Evolutionary conservation across 2,797 vertebrate species (phyloP), one percentile per base, ranked within the genome.

Genomic region (Tapera naevia): DNA sequence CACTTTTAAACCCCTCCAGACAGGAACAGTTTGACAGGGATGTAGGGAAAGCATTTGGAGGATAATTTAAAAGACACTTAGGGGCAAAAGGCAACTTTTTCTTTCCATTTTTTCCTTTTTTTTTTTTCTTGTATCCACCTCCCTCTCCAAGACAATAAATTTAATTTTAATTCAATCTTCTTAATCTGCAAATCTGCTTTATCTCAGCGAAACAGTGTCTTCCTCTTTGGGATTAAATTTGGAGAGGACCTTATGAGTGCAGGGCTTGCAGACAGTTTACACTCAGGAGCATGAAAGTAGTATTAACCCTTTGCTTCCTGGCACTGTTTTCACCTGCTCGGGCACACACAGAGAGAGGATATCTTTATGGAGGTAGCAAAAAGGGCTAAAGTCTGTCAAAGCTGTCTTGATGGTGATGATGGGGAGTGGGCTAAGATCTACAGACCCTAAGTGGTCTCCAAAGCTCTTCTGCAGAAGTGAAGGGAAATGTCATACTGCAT

Each of bases 1-100:
- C 16, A 19, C 81, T 54, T 11, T 65, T 65, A 25, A 60, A 75
- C 10, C 67, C 10, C 80, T 58, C 58, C 0, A 7, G 75, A 3
- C 18, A 13, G 64, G 46, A 86, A 61, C 32, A 17, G 46, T 76
- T 89, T 95, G 95, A 96, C 95, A 96, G 95, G 90, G 89, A 13
- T 6, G 64, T 1, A 79, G 19, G 45, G 48, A 5, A 39, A 22
- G 69, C 19, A 0, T 3, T 9, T 2, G 25, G 45, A 37, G 28
- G 15, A 33, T 33, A 9, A 76, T 11, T 62, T 22, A 13, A 53
- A 57, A 76, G 50, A 21, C 17, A 39, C 37, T 37, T 27, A 8
- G 7, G 14, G 12, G 17, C 9, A n/a, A 80, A 24, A 17, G 11
- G 43, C 19, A 45, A 8, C 23, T 90, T 60, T 6, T 4, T 11